Evolutionary conservation across 2,113 vertebrate genomes (phyloP), one percentile per base, ranked within the genome.

Genomic region (Bagarius yarrelli): DNA sequence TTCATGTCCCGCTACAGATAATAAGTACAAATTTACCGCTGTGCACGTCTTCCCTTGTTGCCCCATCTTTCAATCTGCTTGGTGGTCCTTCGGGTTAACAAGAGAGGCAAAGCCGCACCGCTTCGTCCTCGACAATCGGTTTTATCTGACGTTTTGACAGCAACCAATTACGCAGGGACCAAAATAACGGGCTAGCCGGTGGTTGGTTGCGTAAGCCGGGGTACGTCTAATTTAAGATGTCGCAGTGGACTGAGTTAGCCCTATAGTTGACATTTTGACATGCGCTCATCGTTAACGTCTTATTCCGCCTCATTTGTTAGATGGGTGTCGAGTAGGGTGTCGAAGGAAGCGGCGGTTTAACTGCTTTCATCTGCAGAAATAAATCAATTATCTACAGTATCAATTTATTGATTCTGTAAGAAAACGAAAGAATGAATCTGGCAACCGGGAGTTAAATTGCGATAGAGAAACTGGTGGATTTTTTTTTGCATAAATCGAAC

Each of bases 61-160:
- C 75, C 61, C 73, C 73, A 85, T 83, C 81, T 81, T 76, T 81
- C 66, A 27, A 52, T 73, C 50, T 61, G 84, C 77, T 72, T 36
- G 5, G 47, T 61, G 76, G 73, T 70, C 21, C 81, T 83, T 18
- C 21, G 44, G 84, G 61, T 83, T 85, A 81, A 85, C 81, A 83
- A 85, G 84, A 78, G 67, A 8, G 66, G 61, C 47, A 83, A 80
- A 81, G 73, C 69, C 71, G 44, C 53, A 60, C 74, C 50, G 60
- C 67, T 81, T 74, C 67, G 36, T 69, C 77, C 60, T 74, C 61
- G 57, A 25, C 77, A 77, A 76, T 83, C 77, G 64, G 70, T 57
- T 80, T 72, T 56, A 76, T 83, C 84, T 81, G 78, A 83, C 81
- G 83, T 67, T 57, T 76, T 83, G 84, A 85, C 84, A 85, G 81